These are phyloP conservation scores for Calliopum simillimum DNA, from an alignment of 2,888 invertebrate genomes.

Conservation along the genomic window DNA sequence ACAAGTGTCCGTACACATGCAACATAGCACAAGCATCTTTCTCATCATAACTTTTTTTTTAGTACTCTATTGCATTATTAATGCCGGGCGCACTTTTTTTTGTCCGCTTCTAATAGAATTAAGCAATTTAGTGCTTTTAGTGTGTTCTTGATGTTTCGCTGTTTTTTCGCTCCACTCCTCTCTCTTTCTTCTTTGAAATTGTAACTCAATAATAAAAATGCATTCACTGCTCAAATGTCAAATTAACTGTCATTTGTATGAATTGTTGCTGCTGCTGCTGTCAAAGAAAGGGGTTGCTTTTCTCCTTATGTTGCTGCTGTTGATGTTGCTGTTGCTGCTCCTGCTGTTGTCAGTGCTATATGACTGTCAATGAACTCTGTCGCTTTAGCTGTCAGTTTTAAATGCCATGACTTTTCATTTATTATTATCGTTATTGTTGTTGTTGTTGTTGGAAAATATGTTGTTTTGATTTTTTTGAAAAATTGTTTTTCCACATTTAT, in stretches of 20 bases:
- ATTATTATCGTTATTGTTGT: background rate
- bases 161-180: conserved; percentile 23
- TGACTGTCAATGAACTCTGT: conserved; percentile 31
- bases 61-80: background rate
- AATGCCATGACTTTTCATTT: background rate
- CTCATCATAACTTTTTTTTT: background rate
- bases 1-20: background rate
- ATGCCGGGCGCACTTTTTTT: background rate
- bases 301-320: too few species aligned
- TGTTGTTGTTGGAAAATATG: conserved; percentile 7
- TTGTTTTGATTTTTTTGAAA: conserved; percentile 23
- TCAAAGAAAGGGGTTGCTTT: too few species aligned
- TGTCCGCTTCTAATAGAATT: conserved; percentile 47
- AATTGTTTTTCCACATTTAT: conserved; percentile 15
- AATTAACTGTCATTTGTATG: conserved; percentile 39
- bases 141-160: conserved; percentile 25
- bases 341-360: background rate
- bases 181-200: conserved; percentile 37
- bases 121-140: conserved; percentile 46
- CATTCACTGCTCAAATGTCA: conserved; percentile 41
- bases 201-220: conserved; percentile 27
- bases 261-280: conserved; percentile 3
- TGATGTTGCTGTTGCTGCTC: background rate
- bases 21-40: background rate
- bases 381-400: background rate